Evolutionary conservation across 2,888 invertebrate species (phyloP).

Genomic region (Drosophila parthenogenetica): DNA sequence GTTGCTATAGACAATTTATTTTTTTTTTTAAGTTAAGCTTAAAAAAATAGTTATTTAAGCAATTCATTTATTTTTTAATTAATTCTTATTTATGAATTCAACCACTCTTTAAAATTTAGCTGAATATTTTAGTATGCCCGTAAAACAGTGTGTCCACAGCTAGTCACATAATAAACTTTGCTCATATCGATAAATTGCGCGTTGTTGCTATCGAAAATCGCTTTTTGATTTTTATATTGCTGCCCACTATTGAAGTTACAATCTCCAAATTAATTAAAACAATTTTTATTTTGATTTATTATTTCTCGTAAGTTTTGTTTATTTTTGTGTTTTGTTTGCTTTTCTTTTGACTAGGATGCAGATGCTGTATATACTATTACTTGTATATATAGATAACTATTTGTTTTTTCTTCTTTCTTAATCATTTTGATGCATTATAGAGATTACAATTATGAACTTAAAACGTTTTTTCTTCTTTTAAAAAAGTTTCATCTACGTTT

Average conservation of each 20-base stretch:
- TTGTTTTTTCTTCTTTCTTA: constrained; percentile 34
- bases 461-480: constrained; percentile 23
- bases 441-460: constrained; percentile 57
- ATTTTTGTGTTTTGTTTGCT: constrained; percentile 62
- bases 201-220: background rate
- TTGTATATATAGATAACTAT: constrained; percentile 63
- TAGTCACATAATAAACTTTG: background rate
- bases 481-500: constrained; percentile 44
- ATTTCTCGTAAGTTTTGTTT: constrained; percentile 55
- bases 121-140: too few species aligned
- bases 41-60: background rate
- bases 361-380: constrained; percentile 52
- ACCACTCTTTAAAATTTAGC: too few species aligned
- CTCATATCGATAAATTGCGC: background rate
- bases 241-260: background rate
- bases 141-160: background rate
- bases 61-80: too few species aligned
- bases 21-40: too few species aligned
- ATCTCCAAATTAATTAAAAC: background rate
- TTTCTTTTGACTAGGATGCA: constrained; percentile 67
- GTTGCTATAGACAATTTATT: background rate
- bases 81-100: too few species aligned
- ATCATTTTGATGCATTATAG: constrained; percentile 59
- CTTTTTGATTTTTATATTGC: background rate
- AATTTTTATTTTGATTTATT: constrained; percentile 16